phyloP scores from a whole-genome alignment of 2,113 vertebrate genomes.

The Phrynocephalus versicolor region DNA sequence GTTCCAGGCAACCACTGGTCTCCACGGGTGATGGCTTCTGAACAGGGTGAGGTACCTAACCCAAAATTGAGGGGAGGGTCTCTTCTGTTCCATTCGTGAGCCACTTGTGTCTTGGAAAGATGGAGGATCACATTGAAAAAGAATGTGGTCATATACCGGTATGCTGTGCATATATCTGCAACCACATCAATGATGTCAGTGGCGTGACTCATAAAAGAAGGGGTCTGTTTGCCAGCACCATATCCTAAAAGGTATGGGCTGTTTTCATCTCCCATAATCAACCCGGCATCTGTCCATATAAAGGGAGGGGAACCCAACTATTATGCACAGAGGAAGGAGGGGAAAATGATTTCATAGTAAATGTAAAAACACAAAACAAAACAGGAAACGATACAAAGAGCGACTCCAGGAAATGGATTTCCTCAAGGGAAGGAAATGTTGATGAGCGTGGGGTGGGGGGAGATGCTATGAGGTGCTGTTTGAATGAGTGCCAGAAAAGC shows the following conservation, averaged over 20 bases:
- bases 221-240: background rate
- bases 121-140: background rate
- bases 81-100: too few relatives aligned
- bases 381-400: conserved; percentile 60
- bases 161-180: background rate
- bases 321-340: background rate
- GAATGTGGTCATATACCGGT: background rate
- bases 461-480: conserved; percentile 13
- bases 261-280: background rate
- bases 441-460: conserved; percentile 16
- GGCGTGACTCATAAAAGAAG: background rate
- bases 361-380: conserved; percentile 52
- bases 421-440: conserved; percentile 56
- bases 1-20: background rate
- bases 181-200: background rate
- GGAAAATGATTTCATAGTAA: conserved; percentile 7
- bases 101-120: too few relatives aligned
- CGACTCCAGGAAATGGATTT: conserved; percentile 63
- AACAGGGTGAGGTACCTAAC: background rate
- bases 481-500: conserved; percentile 46
- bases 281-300: background rate
- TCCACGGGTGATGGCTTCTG: too few relatives aligned
- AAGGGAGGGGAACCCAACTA: background rate
- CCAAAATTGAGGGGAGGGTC: background rate
- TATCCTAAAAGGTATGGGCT: background rate